Conservation (phyloP, 2,113 vertebrate species). For the Nerophis ophidion region DNA sequence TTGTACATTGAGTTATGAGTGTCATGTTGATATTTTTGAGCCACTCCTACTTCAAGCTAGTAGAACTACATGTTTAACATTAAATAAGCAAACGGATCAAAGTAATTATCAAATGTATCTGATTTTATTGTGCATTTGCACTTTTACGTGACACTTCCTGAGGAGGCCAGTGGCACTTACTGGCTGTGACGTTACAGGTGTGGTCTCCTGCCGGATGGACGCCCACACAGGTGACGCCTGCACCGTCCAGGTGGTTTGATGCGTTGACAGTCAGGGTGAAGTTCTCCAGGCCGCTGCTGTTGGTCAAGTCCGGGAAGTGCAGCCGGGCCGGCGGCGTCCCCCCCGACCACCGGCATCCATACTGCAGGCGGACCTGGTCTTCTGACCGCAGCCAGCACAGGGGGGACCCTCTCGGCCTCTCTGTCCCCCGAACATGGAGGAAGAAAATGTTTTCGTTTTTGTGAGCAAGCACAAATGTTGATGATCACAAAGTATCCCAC, state of each 20-base stretch:
- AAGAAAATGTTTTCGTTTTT: neutral
- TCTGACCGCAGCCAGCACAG: slow-evolving; percentile 49
- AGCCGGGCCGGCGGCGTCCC: slow-evolving; percentile 49
- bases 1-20: too few relatives aligned
- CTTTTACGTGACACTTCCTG: too few relatives aligned
- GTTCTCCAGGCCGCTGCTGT: slow-evolving; percentile 23
- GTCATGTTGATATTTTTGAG: too few relatives aligned
- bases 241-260: slow-evolving; percentile 29
- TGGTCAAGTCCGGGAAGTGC: slow-evolving; percentile 44
- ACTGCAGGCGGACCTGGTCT: slow-evolving; percentile 38
- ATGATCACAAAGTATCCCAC: neutral
- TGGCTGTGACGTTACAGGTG: slow-evolving; percentile 44
- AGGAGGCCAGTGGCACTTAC: slow-evolving; percentile 46
- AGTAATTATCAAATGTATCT: too few relatives aligned
- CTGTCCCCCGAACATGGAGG: slow-evolving; percentile 32
- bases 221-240: slow-evolving; percentile 39
- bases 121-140: too few relatives aligned
- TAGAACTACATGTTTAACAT: too few relatives aligned
- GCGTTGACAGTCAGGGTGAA: slow-evolving; percentile 33
- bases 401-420: slow-evolving; percentile 25
- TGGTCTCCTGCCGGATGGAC: slow-evolving; percentile 36
- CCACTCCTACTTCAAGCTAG: too few relatives aligned
- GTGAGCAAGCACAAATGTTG: neutral
- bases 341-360: slow-evolving; percentile 53
- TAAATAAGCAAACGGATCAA: too few relatives aligned